Evolutionary conservation across 92 coral and sea anemone species (phyloP), one percentile per base, ranked within the genome.

Genomic region (Epizoanthus fatuus): DNA sequence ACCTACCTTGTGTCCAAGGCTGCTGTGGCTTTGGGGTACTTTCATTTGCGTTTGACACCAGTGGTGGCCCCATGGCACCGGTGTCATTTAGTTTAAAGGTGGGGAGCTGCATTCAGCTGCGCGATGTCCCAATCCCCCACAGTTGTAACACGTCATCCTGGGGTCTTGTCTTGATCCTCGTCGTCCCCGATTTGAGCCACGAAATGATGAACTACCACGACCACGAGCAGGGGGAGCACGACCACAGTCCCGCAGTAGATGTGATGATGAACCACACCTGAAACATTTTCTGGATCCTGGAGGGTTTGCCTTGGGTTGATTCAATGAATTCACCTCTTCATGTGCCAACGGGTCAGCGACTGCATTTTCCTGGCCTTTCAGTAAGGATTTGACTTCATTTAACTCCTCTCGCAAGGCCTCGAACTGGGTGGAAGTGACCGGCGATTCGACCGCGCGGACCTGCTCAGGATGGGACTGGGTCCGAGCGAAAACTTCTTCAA

Each of bases 1-100:
- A 66, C 47, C 73, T 49, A 44, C 80, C 37, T 64, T 79, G 84
- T 13, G 79, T 75, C 80, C 86, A 87, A 52, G 90, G 85, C 29
- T 66, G 85, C 58, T 75, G 90, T 56, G 72, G 77, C 57, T 51
- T 22, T 47, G 73, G 84, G 60, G 72, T 29, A 79, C 84, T 79
- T 79, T 62, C 42, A 16, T 14, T 79, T 63, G 84, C 59, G 39
- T 79, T 62, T 79, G 73, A 62, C 84, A 79, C 72, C 84, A 79
- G 84, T 79, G 84, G 57, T 40, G 84, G 78, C 78, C 84, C 84
- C 70, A 1, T 12, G 29, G 84, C 63, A 63, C 74, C 19, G 84
- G 84, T 44, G 84, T 67, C 59, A 39, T 79, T 44, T 67, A 79
- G 84, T 79, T 79, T 79, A 79, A 79, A 63, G 73, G 56, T 52